Base-by-base conservation (phyloP, 2,113 vertebrate species). In the Alosa alosa region DNA sequence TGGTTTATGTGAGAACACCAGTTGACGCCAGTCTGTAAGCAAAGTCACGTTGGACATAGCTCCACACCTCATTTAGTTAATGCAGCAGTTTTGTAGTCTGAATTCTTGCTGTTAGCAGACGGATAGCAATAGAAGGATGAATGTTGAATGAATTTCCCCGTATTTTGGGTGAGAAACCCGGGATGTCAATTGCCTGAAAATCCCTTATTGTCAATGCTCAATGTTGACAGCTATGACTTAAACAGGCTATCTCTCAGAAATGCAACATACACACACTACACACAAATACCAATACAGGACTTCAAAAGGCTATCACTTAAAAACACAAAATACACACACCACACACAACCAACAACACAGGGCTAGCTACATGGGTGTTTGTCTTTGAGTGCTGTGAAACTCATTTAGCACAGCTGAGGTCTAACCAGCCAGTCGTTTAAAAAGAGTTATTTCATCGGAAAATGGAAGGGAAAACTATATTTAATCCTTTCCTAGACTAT, bases 401-500 rank as follows among this genome's bases (percentile, higher is more conserved):
- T 78, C 72, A 78, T 78, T 78, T 36, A 17, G 72, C 11, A 15
- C 13, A 2, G 72, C 72, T 78, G 72, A 78, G 72, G 72, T 78
- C 72, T 39, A 78, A 41, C 72, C 72, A 78, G 72, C 1, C 72
- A 36, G 31, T 78, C 72, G 13, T 78, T 78, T 78, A 17, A 15
- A 78, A 13, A 78, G 31, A 36, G 72, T 78, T 78, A 78, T 78
- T 78, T 78, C 72, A 78, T 78, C 36, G 72, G 72, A 78, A 78
- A 36, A 78, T 78, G 72, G 72, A 78, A 36, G 31, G 72, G 36
- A 78, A 39, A 78, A 78, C 72, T 78, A 78, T 78, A 78, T 78
- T 78, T 78, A 78, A 78, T 78, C 72, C 72, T 78, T 15, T 78
- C 72, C 72, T 78, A 39, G 72, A 78, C 72, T 39, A 78, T 78